phyloP scores from a whole-genome alignment of 2,888 invertebrate genomes.

The Petrophora chlorosata region DNA sequence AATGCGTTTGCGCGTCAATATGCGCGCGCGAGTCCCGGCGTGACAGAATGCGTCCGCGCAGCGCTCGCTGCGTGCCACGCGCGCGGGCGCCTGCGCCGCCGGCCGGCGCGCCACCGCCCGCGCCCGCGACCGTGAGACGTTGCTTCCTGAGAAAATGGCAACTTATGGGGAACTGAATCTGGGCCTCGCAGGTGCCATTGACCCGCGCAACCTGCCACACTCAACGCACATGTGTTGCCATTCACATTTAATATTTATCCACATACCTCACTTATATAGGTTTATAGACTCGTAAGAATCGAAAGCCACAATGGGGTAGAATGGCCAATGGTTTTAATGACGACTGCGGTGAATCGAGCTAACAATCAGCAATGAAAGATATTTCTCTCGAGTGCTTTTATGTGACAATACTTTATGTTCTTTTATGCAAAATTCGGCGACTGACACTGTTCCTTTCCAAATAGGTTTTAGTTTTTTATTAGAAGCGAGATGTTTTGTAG shows the following conservation, averaged over 20 bases:
- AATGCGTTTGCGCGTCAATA: slow-evolving; percentile 74
- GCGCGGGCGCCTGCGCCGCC: slow-evolving; percentile 37
- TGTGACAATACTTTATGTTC: slow-evolving; percentile 17
- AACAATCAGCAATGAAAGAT: slow-evolving; percentile 36
- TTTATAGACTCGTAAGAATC: slow-evolving; percentile 62
- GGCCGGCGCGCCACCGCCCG: slow-evolving; percentile 53
- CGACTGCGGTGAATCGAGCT: slow-evolving; percentile 46
- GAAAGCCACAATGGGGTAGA: slow-evolving; percentile 57
- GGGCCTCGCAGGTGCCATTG: slow-evolving; percentile 76
- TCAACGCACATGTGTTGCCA: slow-evolving; percentile 68
- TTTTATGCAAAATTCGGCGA: slow-evolving; percentile 5
- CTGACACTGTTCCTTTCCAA: background rate
- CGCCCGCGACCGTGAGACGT: slow-evolving; percentile 36
- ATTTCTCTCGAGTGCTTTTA: slow-evolving; percentile 24
- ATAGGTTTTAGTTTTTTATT: too few relatives aligned
- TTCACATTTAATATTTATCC: slow-evolving; percentile 70
- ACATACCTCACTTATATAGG: slow-evolving; percentile 60
- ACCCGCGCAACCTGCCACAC: slow-evolving; percentile 69
- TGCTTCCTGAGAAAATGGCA: slow-evolving; percentile 82
- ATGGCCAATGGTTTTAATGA: slow-evolving; percentile 54
- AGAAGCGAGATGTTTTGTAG: slow-evolving; percentile 3
- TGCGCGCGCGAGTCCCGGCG: slow-evolving; percentile 73
- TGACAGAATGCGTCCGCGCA: slow-evolving; percentile 75
- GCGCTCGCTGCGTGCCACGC: slow-evolving; percentile 23
- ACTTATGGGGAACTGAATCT: slow-evolving; percentile 81